Percentiles rank a stretch among this genome's conserved stretches.
Conservation (phyloP, 2,888 invertebrate species). For the Malthinus seriepunctatus region DNA sequence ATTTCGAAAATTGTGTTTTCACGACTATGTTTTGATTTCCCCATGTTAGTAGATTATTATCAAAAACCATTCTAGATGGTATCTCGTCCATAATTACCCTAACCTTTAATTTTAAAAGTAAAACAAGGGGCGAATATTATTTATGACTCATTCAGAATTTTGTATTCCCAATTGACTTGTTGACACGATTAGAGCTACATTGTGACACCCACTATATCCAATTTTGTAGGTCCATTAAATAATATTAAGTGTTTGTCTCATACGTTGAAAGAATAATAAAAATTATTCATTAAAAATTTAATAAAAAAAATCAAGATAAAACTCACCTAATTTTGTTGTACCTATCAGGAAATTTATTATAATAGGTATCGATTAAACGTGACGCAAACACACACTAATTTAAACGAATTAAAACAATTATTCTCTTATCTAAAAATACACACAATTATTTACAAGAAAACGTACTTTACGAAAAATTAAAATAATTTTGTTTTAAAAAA, state of each 20-base stretch:
- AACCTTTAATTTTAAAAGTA: too few relatives aligned
- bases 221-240: not conserved
- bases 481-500: not conserved
- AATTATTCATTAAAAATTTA: not conserved
- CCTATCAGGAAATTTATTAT: slow-evolving; percentile 1
- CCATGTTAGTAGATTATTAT: too few relatives aligned
- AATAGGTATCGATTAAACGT: slow-evolving; percentile 15
- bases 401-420: slow-evolving; percentile 7
- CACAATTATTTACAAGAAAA: not conserved
- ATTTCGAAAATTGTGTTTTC: too few relatives aligned
- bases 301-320: slow-evolving; percentile 1
- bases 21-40: too few relatives aligned
- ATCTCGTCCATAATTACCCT: too few relatives aligned
- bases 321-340: slow-evolving; percentile 14
- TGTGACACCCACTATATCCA: too few relatives aligned
- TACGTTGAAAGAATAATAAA: not conserved
- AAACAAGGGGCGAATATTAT: too few relatives aligned
- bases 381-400: slow-evolving; percentile 20
- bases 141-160: too few relatives aligned
- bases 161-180: too few relatives aligned
- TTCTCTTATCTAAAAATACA: not conserved
- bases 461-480: not conserved
- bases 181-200: too few relatives aligned
- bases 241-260: not conserved
- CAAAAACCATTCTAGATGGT: too few relatives aligned